Base-by-base conservation (phyloP, 1,140 invertebrate genomes). In the Choristoneura fumiferana region DNA sequence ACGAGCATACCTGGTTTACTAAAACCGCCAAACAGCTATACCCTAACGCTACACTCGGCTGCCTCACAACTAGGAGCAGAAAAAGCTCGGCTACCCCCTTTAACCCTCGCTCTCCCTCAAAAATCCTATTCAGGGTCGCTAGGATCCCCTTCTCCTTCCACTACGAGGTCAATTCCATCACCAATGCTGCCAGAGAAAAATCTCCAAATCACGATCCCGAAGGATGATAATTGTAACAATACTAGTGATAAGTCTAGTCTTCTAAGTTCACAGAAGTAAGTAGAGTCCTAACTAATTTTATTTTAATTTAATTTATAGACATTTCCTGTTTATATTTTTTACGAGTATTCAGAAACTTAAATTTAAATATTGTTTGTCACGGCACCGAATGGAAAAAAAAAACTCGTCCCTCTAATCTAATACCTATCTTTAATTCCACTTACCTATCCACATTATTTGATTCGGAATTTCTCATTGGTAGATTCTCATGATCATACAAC, bases 1-100 rank as follows among this genome's bases (percentile, higher is more conserved):
- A 69, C 83, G 52, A 92, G 91, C 69, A 91, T 91, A 71, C 91
- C 90, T 53, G 90, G 91, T 2, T 75, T 92, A 22, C 68, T 93
- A 29, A 93, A 92, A 73, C 92, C 92, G 33, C 92, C 92, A 33
- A 91, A 90, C 60, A 90, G 87, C 57, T 90, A 89, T 54, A 88
- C 87, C 0, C 38, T 90, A 38, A 90, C 89, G 1, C 69, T 90
- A 0, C 87, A 89, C 54, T 90, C 87, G 1, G 86, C 82, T 2
- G 78, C 82, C 52, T 82, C 84, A 9, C 85, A 89, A 58, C 73
- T 89, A 35, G 77, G 81, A 10, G 68, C 87, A 43, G 85, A 89
- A 22, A 85, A 89, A 59, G 84, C 86, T 35, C 68, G 86, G 39
- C 64, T 89, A 13, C 84, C 86, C 4, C 79, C 84, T 18, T 33